A percentile compares a stretch with the other conserved stretches of the same genome.
phyloP scores from a whole-genome alignment of 2,113 vertebrate species.

The Ursus arctos region DNA sequence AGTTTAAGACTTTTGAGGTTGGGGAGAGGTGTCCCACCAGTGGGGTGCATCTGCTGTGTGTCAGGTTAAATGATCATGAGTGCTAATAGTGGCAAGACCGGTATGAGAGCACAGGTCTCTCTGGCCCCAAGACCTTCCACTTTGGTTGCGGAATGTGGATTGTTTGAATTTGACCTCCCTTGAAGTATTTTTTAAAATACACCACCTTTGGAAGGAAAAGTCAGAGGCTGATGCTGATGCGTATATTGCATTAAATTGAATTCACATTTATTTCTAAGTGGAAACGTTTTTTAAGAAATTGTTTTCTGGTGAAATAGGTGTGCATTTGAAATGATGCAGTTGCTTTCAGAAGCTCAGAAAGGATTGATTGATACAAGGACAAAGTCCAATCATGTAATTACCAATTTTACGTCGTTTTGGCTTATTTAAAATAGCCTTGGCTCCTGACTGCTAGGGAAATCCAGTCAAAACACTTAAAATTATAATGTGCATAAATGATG shows the following conservation, averaged over 20 bases:
- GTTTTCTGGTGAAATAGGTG: conserved; percentile 44
- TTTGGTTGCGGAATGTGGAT: conserved; percentile 56
- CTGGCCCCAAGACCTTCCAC: conserved; percentile 20
- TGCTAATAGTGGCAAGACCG: background rate
- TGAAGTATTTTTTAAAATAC: conserved; percentile 56
- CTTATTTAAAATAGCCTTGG: conserved; percentile 57
- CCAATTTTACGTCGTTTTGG: conserved; percentile 61
- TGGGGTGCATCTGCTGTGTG: background rate
- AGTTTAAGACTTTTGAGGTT: conserved; percentile 10
- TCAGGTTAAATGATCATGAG: conserved; percentile 32
- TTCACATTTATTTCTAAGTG: conserved; percentile 60
- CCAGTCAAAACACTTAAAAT: conserved; percentile 57
- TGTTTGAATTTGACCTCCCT: conserved; percentile 60
- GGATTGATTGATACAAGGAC: background rate
- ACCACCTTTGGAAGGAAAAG: background rate
- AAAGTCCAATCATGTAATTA: conserved; percentile 37
- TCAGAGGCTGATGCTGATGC: background rate
- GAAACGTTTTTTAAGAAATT: conserved; percentile 44
- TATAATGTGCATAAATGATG: conserved; percentile 36
- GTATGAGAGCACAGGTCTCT: background rate
- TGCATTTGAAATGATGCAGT: conserved; percentile 17
- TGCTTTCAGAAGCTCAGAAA: conserved; percentile 43
- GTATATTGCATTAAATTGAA: conserved; percentile 52
- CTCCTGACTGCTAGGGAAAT: conserved; percentile 28
- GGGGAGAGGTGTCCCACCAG: background rate